Percentiles rank a stretch among this genome's conserved stretches.
Conservation (phyloP, 1,140 invertebrate species). For the Hylaeus volcanicus region DNA sequence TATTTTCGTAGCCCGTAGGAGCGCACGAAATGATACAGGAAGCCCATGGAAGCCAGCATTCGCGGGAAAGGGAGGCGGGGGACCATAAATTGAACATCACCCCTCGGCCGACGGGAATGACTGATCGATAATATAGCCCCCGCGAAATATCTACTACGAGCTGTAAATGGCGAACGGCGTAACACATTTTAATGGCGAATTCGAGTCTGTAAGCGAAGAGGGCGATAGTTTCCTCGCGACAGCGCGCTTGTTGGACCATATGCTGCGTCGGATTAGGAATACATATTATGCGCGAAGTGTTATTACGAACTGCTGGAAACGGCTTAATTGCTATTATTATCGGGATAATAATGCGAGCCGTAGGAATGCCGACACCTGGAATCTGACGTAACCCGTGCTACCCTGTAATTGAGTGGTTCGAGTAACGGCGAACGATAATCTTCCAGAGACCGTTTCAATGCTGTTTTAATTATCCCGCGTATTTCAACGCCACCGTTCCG, state of each 20-base stretch:
- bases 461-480: conserved; percentile 40
- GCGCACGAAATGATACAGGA: conserved; percentile 15
- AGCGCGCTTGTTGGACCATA: conserved; percentile 59
- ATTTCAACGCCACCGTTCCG: not conserved
- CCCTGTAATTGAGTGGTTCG: conserved; percentile 20
- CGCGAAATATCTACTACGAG: conserved; percentile 26
- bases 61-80: not conserved
- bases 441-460: conserved; percentile 23
- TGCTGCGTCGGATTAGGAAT: conserved; percentile 62
- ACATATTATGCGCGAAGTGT: conserved; percentile 56
- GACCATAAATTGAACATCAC: conserved; percentile 19
- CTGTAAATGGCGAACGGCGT: conserved; percentile 33
- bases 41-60: not conserved
- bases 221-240: conserved; percentile 24
- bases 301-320: conserved; percentile 56
- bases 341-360: conserved; percentile 55
- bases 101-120: conserved; percentile 33
- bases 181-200: conserved; percentile 43
- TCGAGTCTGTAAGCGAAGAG: conserved; percentile 35
- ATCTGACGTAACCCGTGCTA: conserved; percentile 46
- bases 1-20: conserved; percentile 7
- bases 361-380: conserved; percentile 51
- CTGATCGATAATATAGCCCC: conserved; percentile 45
- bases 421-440: conserved; percentile 41
- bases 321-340: conserved; percentile 65